phyloP scores from a whole-genome alignment of 2,113 vertebrate genomes.

The Oreochromis tanganicae region DNA sequence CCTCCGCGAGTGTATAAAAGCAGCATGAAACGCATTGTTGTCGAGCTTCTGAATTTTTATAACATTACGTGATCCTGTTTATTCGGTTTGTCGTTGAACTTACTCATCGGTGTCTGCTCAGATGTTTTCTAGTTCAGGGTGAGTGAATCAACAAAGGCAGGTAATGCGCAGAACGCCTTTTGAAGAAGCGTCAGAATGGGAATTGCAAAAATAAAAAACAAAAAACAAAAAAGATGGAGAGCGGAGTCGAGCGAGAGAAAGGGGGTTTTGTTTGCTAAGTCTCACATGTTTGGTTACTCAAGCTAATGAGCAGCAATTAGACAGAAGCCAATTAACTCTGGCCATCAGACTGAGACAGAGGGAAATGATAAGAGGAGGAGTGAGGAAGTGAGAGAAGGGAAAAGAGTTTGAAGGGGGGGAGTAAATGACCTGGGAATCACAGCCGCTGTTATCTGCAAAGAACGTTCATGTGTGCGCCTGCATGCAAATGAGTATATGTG shows the following conservation, averaged over 20 bases:
- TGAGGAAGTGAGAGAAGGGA: neutral
- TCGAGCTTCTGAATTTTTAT: neutral
- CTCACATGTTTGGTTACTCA: conserved; percentile 61
- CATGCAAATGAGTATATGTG: conserved; percentile 1
- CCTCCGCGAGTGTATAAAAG: neutral
- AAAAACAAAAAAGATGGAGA: neutral
- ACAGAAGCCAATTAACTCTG: conserved; percentile 74
- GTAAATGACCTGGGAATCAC: conserved; percentile 47
- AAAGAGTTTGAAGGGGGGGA: neutral
- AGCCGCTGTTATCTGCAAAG: conserved; percentile 15
- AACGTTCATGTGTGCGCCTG: conserved; percentile 6
- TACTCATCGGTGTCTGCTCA: neutral
- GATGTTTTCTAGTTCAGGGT: neutral
- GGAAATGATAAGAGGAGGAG: conserved; percentile 39
- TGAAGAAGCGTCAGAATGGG: neutral
- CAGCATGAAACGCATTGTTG: neutral
- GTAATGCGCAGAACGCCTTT: neutral
- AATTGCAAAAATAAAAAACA: neutral
- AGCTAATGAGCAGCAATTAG: conserved; percentile 72
- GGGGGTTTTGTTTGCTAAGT: conserved; percentile 34
- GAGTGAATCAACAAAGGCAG: neutral
- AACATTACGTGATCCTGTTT: neutral
- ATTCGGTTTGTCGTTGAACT: neutral
- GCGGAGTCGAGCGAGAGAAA: neutral
- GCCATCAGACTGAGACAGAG: conserved; percentile 65